A percentile compares a stretch with the other conserved stretches of the same genome.
Conservation (phyloP, 2,888 invertebrate species). For the Ceraclea dissimilis region DNA sequence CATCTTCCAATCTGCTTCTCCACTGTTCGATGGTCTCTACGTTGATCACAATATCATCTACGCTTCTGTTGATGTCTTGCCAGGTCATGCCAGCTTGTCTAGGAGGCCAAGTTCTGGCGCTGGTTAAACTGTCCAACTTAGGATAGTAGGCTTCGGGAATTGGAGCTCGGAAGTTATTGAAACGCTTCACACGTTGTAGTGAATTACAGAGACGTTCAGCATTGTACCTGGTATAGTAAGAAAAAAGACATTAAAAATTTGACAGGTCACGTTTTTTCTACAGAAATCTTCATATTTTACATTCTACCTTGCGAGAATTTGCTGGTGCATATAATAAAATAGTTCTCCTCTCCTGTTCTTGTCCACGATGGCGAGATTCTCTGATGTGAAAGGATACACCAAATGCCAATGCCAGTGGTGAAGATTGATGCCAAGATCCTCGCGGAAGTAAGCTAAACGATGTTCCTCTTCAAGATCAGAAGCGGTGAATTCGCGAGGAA, state of each 20-base stretch:
- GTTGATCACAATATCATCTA: slow-evolving; percentile 27
- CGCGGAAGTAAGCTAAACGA: slow-evolving; percentile 40
- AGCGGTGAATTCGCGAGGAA: slow-evolving; percentile 33
- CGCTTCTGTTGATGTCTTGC: slow-evolving; percentile 27
- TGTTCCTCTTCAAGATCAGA: slow-evolving; percentile 34
- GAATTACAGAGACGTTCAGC: slow-evolving; percentile 31
- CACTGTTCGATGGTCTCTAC: slow-evolving; percentile 33
- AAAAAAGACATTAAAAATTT: no score
- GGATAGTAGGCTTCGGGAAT: slow-evolving; percentile 33
- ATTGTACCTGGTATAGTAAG: slow-evolving; percentile 30
- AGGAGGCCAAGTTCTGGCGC: slow-evolving; percentile 28
- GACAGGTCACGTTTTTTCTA: no score
- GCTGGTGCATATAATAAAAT: slow-evolving; percentile 38
- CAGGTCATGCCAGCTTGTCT: slow-evolving; percentile 26
- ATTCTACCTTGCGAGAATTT: slow-evolving; percentile 32
- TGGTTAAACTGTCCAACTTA: slow-evolving; percentile 29
- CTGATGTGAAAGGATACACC: slow-evolving; percentile 32
- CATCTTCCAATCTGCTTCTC: slow-evolving; percentile 34
- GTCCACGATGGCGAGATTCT: slow-evolving; percentile 26
- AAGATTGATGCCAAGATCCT: slow-evolving; percentile 45
- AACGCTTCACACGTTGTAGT: slow-evolving; percentile 28
- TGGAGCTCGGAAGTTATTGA: slow-evolving; percentile 29
- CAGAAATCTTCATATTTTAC: no score
- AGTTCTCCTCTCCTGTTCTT: slow-evolving; percentile 36
- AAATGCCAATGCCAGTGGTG: slow-evolving; percentile 54